Evolutionary conservation across 2,888 invertebrate species (phyloP), one percentile per base, ranked within the genome.

Genomic region (Xestia ashworthii): DNA sequence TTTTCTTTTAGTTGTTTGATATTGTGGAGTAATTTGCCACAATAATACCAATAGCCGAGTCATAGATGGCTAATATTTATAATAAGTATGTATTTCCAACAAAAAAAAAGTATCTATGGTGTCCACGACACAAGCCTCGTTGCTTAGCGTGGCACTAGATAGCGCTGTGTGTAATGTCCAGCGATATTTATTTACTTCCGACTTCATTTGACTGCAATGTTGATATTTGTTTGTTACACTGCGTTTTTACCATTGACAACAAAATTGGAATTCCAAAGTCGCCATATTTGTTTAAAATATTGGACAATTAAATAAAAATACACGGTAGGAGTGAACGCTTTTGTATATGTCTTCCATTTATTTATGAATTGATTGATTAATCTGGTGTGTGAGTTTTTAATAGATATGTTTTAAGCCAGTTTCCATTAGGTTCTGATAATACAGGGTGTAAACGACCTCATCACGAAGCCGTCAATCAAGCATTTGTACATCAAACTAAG

Each of bases 301-400:
- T 11, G 14, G n/a, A 25, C 32, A 44, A 44, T 14, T 19, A 50
- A 65, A 41, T n/a, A 41, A 3, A 64, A 50, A 78, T 44, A 78
- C 14, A 41, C 5, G 8, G 1, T 22, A 70, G 48, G 78, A 25
- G 3, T 12, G 50, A 12, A 32, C 14, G 32, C 4, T 8, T 50
- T 50, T 74, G 69, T 38, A 14, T 32, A 76, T 22, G 81, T 81
- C 81, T 81, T 81, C 81, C 81, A 81, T 58, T 65, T 60, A 11
- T 60, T 16, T 64, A 53, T 66, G 46, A 65, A 16, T 32, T 65
- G 41, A n/a, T 44, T 55, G 53, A 3, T 0, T n/a, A 19, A 78
- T 78, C 11, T 70, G 32, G 78, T 8, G 14, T 65, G 70, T 14
- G 41, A 19, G 41, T 65, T 55, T 65, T 55, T 41, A 41, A 58